A percentile compares a stretch with the other conserved stretches of the same genome.
phyloP scores from a whole-genome alignment of 2,113 vertebrate genomes.

The Apaloderma vittatum region DNA sequence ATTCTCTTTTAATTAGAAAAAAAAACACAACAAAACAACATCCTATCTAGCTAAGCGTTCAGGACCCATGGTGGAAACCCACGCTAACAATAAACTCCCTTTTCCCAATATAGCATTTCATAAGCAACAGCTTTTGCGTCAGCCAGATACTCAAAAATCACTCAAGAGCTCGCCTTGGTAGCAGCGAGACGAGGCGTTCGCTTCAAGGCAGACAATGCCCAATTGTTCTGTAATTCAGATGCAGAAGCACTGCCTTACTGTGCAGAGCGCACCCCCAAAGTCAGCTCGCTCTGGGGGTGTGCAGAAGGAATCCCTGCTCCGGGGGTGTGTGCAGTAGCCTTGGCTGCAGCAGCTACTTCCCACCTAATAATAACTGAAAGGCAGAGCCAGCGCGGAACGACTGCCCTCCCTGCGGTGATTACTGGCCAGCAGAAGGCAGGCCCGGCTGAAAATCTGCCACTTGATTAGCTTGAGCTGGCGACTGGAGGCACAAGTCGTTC shows the following conservation, averaged over 20 bases:
- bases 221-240: neutral
- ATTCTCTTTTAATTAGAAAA: neutral
- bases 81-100: neutral
- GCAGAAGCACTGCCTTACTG: neutral
- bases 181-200: neutral
- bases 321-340: neutral
- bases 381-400: neutral
- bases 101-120: neutral
- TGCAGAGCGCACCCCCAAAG: neutral
- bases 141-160: neutral
- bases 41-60: neutral
- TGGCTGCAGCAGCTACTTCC: neutral
- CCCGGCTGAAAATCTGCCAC: neutral
- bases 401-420: neutral
- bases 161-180: neutral
- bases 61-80: neutral
- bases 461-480: neutral
- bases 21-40: neutral
- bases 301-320: accelerated
- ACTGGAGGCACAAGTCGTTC: neutral
- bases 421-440: neutral
- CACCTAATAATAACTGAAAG: neutral
- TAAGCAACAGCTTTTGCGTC: neutral
- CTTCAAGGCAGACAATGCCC: neutral
- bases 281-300: too few species aligned